Conservation (phyloP, 2,797 vertebrate genomes). For the Choloepus didactylus region DNA sequence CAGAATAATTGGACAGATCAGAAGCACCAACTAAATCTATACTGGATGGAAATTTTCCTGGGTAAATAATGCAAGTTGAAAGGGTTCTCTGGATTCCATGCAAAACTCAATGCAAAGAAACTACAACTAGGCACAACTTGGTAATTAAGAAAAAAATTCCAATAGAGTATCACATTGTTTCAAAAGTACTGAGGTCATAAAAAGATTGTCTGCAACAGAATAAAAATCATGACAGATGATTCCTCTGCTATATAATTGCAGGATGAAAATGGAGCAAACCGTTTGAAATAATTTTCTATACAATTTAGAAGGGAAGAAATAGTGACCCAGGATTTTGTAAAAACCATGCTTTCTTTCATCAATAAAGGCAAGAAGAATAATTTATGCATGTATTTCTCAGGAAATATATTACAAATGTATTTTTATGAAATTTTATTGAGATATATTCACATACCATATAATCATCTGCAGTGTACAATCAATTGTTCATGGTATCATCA, state of each 20-base stretch:
- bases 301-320: background rate
- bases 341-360: background rate
- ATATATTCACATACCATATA: too few relatives aligned
- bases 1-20: background rate
- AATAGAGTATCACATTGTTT: background rate
- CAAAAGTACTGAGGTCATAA: background rate
- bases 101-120: constrained; percentile 30
- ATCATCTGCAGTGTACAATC: too few relatives aligned
- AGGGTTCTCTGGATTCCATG: background rate
- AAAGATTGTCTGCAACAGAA: constrained; percentile 22
- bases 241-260: background rate
- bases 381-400: background rate
- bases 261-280: background rate
- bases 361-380: background rate
- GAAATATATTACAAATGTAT: background rate
- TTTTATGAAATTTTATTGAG: too few relatives aligned
- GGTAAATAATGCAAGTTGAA: background rate
- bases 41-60: background rate
- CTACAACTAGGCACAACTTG: background rate
- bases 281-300: background rate
- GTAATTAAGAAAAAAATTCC: background rate
- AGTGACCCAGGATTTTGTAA: constrained; percentile 23
- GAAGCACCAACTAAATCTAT: background rate
- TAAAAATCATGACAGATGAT: background rate
- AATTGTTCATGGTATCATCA: too few relatives aligned